These are phyloP conservation scores for Drosophila ambigua DNA, from an alignment of 1,140 invertebrate genomes.

Conservation along the genomic window DNA sequence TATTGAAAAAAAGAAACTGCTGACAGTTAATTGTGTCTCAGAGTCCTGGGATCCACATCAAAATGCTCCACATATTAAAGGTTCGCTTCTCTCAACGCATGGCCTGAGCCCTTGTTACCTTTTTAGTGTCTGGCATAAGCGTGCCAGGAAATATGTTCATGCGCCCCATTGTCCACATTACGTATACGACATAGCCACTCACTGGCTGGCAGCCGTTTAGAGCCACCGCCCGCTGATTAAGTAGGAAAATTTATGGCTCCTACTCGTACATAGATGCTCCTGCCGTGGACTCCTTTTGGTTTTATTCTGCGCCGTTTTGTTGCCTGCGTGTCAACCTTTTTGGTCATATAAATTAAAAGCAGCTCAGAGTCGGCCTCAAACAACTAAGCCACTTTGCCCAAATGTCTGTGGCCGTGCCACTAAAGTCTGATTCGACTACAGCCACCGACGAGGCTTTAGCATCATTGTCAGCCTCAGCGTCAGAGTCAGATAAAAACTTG, in stretches of 20 bases:
- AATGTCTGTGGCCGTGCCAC: conserved; percentile 67
- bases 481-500: conserved; percentile 71
- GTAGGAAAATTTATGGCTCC: conserved; percentile 65
- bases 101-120: conserved; percentile 23
- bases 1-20: conserved; percentile 21
- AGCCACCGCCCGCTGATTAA: conserved; percentile 50
- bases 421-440: conserved; percentile 38
- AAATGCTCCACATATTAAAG: no score
- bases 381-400: conserved; percentile 71
- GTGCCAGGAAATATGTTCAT: conserved; percentile 39
- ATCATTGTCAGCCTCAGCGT: conserved; percentile 38
- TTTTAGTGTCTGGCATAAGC: conserved; percentile 15
- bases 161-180: conserved; percentile 59
- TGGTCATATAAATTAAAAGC: conserved; percentile 76
- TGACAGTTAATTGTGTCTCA: conserved; percentile 38
- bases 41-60: no score
- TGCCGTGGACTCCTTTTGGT: neutral
- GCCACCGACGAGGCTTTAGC: conserved; percentile 13
- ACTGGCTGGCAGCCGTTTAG: conserved; percentile 13
- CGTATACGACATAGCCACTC: conserved; percentile 45
- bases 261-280: conserved; percentile 3
- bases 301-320: conserved; percentile 22
- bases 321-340: conserved; percentile 52
- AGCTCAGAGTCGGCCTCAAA: conserved; percentile 57
- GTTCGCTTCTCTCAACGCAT: neutral